A percentile compares a stretch with the other conserved stretches of the same genome.
Evolutionary conservation across 2,113 vertebrate genomes (phyloP).

Genomic region (Oceanites oceanicus): DNA sequence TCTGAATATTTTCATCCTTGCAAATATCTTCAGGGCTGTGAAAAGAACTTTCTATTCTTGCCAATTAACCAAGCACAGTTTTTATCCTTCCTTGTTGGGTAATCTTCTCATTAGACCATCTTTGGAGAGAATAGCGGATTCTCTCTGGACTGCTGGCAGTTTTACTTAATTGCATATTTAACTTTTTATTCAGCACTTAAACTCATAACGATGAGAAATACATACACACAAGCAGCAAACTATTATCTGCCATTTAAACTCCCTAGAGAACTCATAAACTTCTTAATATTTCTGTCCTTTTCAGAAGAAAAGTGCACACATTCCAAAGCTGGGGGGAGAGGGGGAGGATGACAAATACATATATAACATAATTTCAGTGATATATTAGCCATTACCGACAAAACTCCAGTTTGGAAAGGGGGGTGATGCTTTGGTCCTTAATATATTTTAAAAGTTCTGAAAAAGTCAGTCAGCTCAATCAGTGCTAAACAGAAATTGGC

Average conservation of each 20-base stretch:
- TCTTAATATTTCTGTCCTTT: background rate
- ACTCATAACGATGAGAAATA: background rate
- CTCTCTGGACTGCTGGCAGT: slow-evolving; percentile 18
- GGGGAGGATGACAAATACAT: background rate
- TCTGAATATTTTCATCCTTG: background rate
- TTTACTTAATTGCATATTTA: slow-evolving; percentile 55
- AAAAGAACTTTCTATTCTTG: background rate
- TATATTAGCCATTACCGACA: background rate
- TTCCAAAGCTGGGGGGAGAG: background rate
- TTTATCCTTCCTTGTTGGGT: slow-evolving; percentile 10
- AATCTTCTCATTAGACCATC: slow-evolving; percentile 40
- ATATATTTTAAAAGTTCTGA: background rate
- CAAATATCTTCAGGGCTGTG: background rate
- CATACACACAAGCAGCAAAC: background rate
- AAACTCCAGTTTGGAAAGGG: background rate
- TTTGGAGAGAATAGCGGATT: background rate
- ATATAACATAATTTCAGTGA: background rate
- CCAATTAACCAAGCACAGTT: slow-evolving; percentile 14
- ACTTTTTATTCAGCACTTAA: slow-evolving; percentile 50
- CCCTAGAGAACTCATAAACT: background rate
- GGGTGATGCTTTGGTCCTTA: background rate
- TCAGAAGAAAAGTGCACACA: background rate
- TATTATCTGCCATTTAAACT: background rate
- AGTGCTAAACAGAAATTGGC: background rate
- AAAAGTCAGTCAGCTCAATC: background rate